Percentiles rank a stretch among this genome's conserved stretches.
These are phyloP conservation scores for Colossoma macropomum DNA, from an alignment of 2,113 vertebrate genomes.

Conservation along the genomic window DNA sequence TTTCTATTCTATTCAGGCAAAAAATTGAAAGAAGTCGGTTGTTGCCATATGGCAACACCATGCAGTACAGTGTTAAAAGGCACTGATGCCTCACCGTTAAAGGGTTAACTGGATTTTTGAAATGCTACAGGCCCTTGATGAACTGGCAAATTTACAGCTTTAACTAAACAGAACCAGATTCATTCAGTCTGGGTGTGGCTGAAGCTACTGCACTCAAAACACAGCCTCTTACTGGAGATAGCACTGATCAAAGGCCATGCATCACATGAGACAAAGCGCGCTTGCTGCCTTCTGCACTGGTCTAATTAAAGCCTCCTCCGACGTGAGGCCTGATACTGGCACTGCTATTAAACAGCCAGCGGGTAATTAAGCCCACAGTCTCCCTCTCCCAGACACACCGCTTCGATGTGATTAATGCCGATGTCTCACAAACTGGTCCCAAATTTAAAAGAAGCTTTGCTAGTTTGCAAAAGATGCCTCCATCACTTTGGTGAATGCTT, in stretches of 20 bases:
- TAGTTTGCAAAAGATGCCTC: not conserved
- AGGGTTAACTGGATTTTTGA: not conserved
- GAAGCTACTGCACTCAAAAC: not conserved
- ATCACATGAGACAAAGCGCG: slow-evolving; percentile 26
- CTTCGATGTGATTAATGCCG: slow-evolving; percentile 22
- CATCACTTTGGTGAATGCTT: not conserved
- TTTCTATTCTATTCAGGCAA: no score
- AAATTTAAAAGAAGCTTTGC: not conserved
- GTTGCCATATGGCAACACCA: no score
- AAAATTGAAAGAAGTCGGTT: no score
- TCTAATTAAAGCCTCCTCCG: slow-evolving; percentile 48
- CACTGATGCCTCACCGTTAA: not conserved
- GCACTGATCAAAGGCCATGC: slow-evolving; percentile 35
- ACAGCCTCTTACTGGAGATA: slow-evolving; percentile 16
- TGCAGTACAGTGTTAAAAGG: no score
- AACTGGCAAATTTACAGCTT: not conserved
- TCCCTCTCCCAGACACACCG: slow-evolving; percentile 19
- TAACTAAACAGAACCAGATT: not conserved
- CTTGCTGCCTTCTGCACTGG: slow-evolving; percentile 25
- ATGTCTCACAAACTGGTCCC: slow-evolving; percentile 3
- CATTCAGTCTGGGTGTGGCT: slow-evolving; percentile 12
- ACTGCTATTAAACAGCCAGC: slow-evolving; percentile 42
- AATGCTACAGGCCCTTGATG: not conserved
- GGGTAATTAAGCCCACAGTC: slow-evolving; percentile 50
- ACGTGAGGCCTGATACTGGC: slow-evolving; percentile 21